Evolutionary conservation across 1,140 invertebrate genomes (phyloP), one percentile per base, ranked within the genome.

Genomic region (Ceratina australensis): DNA sequence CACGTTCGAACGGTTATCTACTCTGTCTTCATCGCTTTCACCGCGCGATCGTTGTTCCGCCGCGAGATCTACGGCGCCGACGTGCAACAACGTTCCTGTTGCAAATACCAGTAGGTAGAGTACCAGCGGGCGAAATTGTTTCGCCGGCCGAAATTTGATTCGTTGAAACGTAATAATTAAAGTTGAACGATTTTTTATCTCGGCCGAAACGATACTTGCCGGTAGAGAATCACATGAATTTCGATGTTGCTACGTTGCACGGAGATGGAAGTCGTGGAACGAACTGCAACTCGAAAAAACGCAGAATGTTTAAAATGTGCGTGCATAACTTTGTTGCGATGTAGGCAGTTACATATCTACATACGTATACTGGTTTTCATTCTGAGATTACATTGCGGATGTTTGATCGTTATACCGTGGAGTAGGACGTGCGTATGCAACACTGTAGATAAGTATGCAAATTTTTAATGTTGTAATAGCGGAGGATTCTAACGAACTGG

Each of bases 1-100:
- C 13, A 13, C 72, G 28, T 13, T 1, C 26, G 0, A 1, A n/a
- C 49, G 18, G 26, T n/a, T 20, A 22, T 24, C 2, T 47, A n/a
- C 24, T 22, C 49, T 68, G 64, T 86, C 74, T 84, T 57, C 18
- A 52, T 85, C 80, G 83, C 83, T 86, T 85, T 86, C 83, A 85
- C 84, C 80, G 66, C 66, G 73, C 67, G 82, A 82, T 72, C 67
- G 67, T 69, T 59, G 78, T 69, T 79, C 67, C 65, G 54, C 68
- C 68, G 75, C 69, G 82, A 72, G 77, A 83, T 83, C 82, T 50
- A 79, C 80, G 59, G 64, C 66, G 65, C 54, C 69, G 80, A 60
- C 69, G 71, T 79, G 65, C 71, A 74, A 22, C 65, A 56, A 54
- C 42, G 50, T 2, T 52, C 42, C 42, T 77, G 50, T 71, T 61